Evolutionary conservation across 2,888 invertebrate species (phyloP).

Genomic region (Ophion ellenae): DNA sequence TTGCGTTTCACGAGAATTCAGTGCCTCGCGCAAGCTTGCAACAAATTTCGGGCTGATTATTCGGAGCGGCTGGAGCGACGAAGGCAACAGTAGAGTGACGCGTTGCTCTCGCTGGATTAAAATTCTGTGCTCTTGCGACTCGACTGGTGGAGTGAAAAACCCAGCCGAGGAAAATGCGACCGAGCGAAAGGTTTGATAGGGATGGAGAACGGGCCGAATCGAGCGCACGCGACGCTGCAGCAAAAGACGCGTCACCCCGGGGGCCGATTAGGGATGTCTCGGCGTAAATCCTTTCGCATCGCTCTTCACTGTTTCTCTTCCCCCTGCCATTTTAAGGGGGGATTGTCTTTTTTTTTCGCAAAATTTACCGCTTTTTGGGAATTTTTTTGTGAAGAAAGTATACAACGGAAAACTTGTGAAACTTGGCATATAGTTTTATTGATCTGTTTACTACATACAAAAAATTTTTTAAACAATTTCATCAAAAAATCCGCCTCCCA

Average conservation of each 20-base stretch:
- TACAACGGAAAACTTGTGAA: too few relatives aligned
- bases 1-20: slow-evolving; percentile 81
- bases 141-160: slow-evolving; percentile 48
- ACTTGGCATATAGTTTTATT: too few relatives aligned
- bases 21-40: slow-evolving; percentile 74
- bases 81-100: slow-evolving; percentile 72
- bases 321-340: slow-evolving; percentile 11
- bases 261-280: slow-evolving; percentile 63
- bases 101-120: slow-evolving; percentile 79
- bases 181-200: slow-evolving; percentile 55
- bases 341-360: too few relatives aligned
- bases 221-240: slow-evolving; percentile 55
- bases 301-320: slow-evolving; percentile 19
- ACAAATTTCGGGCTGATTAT: slow-evolving; percentile 83
- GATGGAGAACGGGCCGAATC: slow-evolving; percentile 62
- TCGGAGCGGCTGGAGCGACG: slow-evolving; percentile 75
- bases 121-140: slow-evolving; percentile 78
- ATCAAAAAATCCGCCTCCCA: too few relatives aligned
- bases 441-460: too few relatives aligned
- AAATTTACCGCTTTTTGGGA: too few relatives aligned
- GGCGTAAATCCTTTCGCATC: slow-evolving; percentile 58
- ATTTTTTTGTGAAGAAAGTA: too few relatives aligned
- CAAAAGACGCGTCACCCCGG: slow-evolving; percentile 68
- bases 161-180: slow-evolving; percentile 48
- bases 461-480: too few relatives aligned